A percentile compares a stretch with the other conserved stretches of the same genome.
Evolutionary conservation across 2,888 invertebrate genomes (phyloP).

Genomic region (Hoplodrina blanda): DNA sequence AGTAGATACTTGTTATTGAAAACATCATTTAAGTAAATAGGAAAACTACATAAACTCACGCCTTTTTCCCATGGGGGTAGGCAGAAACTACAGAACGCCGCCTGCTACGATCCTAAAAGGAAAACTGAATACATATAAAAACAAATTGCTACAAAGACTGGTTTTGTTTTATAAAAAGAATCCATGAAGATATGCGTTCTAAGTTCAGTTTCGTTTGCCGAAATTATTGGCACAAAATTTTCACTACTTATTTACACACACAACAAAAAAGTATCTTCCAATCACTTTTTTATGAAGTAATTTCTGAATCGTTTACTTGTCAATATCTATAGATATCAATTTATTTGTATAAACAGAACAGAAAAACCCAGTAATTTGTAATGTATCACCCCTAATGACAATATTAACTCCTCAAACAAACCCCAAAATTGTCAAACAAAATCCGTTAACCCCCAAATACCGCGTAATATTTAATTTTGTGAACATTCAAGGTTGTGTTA

Average conservation of each 20-base stretch:
- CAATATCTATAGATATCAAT: neutral
- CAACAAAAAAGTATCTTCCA: too few species aligned
- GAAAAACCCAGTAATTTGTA: neutral
- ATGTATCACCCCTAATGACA: constrained; percentile 15
- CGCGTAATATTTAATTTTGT: constrained; percentile 46
- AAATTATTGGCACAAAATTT: neutral
- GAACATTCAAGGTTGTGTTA: constrained; percentile 57
- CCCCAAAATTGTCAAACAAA: constrained; percentile 22
- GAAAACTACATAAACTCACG: too few species aligned
- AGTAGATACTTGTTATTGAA: constrained; percentile 26
- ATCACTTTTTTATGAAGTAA: too few species aligned
- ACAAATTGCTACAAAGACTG: neutral
- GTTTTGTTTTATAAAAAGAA: neutral
- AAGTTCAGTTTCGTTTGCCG: neutral
- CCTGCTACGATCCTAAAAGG: too few species aligned
- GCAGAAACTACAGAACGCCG: too few species aligned
- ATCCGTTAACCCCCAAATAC: constrained; percentile 34
- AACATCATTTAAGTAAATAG: constrained; percentile 8
- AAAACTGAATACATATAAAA: neutral
- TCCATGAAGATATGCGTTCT: too few species aligned
- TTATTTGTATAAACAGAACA: neutral
- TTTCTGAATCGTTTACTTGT: neutral
- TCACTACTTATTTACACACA: too few species aligned
- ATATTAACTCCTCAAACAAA: constrained; percentile 22
- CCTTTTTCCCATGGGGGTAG: too few species aligned